phyloP scores from a whole-genome alignment of 2,797 vertebrate genomes.

The Ambastaia sidthimunki region DNA sequence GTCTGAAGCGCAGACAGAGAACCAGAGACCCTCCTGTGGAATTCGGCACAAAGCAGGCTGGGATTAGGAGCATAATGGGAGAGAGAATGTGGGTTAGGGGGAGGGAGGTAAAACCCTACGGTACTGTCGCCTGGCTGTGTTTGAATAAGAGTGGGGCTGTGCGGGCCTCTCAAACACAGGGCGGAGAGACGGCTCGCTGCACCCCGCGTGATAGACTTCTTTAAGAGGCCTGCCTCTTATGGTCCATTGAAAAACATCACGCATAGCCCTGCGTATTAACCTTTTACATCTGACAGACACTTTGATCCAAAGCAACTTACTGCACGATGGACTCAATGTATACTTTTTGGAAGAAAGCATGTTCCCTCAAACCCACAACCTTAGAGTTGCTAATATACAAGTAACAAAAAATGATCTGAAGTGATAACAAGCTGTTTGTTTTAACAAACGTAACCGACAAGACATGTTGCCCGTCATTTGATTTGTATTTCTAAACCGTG shows the following conservation, averaged over 20 bases:
- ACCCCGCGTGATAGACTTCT: slow-evolving; percentile 15
- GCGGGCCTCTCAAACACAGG: slow-evolving; percentile 32
- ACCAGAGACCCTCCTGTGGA: slow-evolving; percentile 79
- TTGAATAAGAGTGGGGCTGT: slow-evolving; percentile 40
- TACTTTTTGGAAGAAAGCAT: background rate
- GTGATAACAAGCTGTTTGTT: too few relatives aligned
- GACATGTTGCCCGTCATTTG: too few relatives aligned
- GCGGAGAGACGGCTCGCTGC: slow-evolving; percentile 55
- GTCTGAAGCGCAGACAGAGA: slow-evolving; percentile 74
- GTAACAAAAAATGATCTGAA: too few relatives aligned
- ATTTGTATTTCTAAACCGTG: too few relatives aligned
- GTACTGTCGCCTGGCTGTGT: background rate
- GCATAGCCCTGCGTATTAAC: background rate
- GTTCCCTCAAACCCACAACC: too few relatives aligned
- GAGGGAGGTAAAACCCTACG: slow-evolving; percentile 25
- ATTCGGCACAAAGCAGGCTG: slow-evolving; percentile 79
- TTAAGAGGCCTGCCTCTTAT: slow-evolving; percentile 19
- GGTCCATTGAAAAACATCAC: slow-evolving; percentile 16
- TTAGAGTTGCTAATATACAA: too few relatives aligned
- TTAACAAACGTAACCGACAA: too few relatives aligned
- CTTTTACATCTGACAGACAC: background rate
- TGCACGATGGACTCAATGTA: background rate
- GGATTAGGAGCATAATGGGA: slow-evolving; percentile 82
- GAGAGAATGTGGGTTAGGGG: slow-evolving; percentile 58
- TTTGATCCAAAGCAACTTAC: background rate